A percentile compares a stretch with the other conserved stretches of the same genome.
phyloP scores from a whole-genome alignment of 2,113 vertebrate species.

The Zosterops hypoxanthus region DNA sequence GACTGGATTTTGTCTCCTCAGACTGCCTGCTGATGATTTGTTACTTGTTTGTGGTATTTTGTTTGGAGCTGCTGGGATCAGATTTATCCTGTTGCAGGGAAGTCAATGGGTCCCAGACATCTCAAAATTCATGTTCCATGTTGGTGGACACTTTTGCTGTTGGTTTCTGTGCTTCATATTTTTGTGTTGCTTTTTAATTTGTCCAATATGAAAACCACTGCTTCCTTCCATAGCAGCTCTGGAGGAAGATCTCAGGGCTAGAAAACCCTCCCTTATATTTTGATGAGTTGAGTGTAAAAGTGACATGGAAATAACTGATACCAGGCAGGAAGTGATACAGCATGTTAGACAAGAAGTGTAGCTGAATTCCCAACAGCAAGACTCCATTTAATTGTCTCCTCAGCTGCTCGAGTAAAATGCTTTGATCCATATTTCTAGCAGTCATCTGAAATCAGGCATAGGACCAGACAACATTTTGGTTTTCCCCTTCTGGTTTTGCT shows the following conservation, averaged over 20 bases:
- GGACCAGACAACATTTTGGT: neutral
- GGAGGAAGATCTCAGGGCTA: neutral
- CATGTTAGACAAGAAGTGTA: neutral
- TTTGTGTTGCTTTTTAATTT: neutral
- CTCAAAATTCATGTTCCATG: neutral
- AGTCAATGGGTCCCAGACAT: neutral
- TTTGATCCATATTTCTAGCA: neutral
- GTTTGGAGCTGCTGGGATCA: neutral
- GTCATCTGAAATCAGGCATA: neutral
- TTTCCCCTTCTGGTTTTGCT: neutral
- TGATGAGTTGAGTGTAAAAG: neutral
- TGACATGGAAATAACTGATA: neutral
- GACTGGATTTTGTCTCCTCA: neutral
- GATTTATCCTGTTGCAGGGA: neutral
- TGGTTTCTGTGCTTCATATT: neutral
- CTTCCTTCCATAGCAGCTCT: neutral
- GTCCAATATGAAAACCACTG: neutral
- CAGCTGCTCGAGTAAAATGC: neutral
- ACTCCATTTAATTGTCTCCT: neutral
- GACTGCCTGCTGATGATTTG: neutral
- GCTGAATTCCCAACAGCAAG: neutral
- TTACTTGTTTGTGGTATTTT: neutral
- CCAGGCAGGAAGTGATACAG: neutral
- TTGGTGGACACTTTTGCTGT: neutral
- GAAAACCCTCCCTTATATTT: neutral